Conservation (phyloP, 2,888 invertebrate species). For the Notocelia uddmanniana region DNA sequence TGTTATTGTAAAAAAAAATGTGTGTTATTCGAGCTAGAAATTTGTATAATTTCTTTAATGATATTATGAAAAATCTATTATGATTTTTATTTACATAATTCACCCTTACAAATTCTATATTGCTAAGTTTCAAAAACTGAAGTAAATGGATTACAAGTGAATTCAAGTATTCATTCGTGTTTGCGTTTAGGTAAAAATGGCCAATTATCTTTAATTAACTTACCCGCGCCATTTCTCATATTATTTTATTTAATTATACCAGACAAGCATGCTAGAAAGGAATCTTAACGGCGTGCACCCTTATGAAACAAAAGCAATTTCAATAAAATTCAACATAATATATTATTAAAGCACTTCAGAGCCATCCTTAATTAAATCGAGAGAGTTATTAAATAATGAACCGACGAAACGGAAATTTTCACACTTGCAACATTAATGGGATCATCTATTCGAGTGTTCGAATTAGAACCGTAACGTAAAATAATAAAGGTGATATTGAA, state of each 20-base stretch:
- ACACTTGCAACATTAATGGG: conserved; percentile 41
- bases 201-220: too few relatives aligned
- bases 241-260: not conserved
- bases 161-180: too few relatives aligned
- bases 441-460: not conserved
- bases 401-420: conserved; percentile 32
- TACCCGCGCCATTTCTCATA: not conserved
- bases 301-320: conserved; percentile 19
- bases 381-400: conserved; percentile 27
- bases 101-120: too few relatives aligned
- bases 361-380: conserved; percentile 37
- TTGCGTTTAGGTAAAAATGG: too few relatives aligned
- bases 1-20: too few relatives aligned
- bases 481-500: conserved; percentile 4
- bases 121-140: too few relatives aligned
- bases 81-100: too few relatives aligned
- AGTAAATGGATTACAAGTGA: too few relatives aligned
- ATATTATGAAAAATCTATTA: too few relatives aligned
- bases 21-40: too few relatives aligned
- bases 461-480: not conserved
- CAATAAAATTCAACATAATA: conserved; percentile 30
- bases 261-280: not conserved
- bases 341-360: conserved; percentile 30
- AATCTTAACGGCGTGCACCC: not conserved
- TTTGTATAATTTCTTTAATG: too few relatives aligned